Base-by-base conservation (phyloP, 2,888 invertebrate species). In the Platycheirus albimanus region DNA sequence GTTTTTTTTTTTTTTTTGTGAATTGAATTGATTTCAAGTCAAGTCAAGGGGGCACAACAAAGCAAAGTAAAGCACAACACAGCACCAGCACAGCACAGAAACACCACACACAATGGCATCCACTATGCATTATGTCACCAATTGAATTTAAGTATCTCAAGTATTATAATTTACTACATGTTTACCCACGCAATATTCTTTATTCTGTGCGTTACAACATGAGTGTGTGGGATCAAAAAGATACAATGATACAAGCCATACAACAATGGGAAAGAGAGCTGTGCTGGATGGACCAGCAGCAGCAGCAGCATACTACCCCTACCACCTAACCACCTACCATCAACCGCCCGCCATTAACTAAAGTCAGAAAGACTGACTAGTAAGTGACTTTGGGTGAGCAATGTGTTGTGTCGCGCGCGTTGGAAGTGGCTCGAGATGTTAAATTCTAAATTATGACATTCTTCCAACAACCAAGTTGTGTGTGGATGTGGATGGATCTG, bases 181-280 rank as follows among this genome's bases (percentile, higher is more conserved):
- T 83, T 83, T 83, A 83, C 83, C 83, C 83, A 83, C 83, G 83
- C 83, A 83, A 83, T 83, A 83, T 83, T 83, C 72, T 83, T 83
- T 72, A 83, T 80, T 52, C 66, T 58, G n/a, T n/a, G 49, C 52
- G 45, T 36, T 30, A 45, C 36, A 49, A 45, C 36, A 49, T 54
- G 19, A 72, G 72, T 78, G 78, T 78, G 78, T 67, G 78, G 72
- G 63, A 64, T 61, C 75, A 71, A 36, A 64, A 49, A 47, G 52
- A 43, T 41, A 69, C 17, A 61, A n/a, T 45, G 52, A 28, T 49
- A 67, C 13, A n/a, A n/a, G n/a, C n/a, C n/a, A n/a, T n/a, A n/a
- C n/a, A 20, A 36, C 5, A 19, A 1, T 52, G 1, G 41, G 7
- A 54, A 43, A 45, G 28, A 58, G 49, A 45, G 36, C 61, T 69